Evolutionary conservation across 2,797 vertebrate genomes (phyloP), one percentile per base, ranked within the genome.

Genomic region (Emys orbicularis): DNA sequence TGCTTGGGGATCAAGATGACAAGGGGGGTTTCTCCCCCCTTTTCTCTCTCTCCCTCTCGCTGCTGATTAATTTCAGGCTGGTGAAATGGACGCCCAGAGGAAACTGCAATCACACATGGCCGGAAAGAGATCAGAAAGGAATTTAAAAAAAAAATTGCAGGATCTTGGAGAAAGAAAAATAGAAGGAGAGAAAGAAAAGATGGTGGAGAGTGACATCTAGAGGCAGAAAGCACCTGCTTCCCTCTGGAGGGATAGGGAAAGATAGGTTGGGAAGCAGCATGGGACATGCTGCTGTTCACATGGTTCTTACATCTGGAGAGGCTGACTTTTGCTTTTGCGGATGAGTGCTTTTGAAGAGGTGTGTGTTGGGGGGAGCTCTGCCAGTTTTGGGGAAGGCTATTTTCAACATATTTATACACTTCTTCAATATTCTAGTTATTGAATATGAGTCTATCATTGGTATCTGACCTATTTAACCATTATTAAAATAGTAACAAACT

Each of bases 51-150:
- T 31, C 5, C 29, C 87, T 61, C 65, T 86, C 83, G 81, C 86
- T 87, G 87, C 95, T 86, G 88, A 77, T 95, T 90, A 96, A 90
- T 95, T 93, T 84, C 84, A 87, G 91, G 92, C 92, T 90, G 87
- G 86, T 93, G 97, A 95, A 97, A 97, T 97, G 97, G 97, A 97
- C 94, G 97, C 95, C 95, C 97, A 92, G 97, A 98, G 98, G 98
- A 98, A 98, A 97, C 96, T 90, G 97, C 97, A 88, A 94, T 95
- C 96, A 97, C 96, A 97, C 98, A 97, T 98, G 98, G 98, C 98
- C 98, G 98, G 98, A 99, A 99, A 98, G 97, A 96, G 98, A 97
- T 87, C 96, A 98, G 98, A 96, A 79, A 97, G 95, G 94, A 96
- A 95, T 96, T 84, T 44, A 89, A 85, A 84, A 89, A 90, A 90